Evolutionary conservation across 2,113 vertebrate genomes (phyloP).

Genomic region (Hyperopisus bebe): DNA sequence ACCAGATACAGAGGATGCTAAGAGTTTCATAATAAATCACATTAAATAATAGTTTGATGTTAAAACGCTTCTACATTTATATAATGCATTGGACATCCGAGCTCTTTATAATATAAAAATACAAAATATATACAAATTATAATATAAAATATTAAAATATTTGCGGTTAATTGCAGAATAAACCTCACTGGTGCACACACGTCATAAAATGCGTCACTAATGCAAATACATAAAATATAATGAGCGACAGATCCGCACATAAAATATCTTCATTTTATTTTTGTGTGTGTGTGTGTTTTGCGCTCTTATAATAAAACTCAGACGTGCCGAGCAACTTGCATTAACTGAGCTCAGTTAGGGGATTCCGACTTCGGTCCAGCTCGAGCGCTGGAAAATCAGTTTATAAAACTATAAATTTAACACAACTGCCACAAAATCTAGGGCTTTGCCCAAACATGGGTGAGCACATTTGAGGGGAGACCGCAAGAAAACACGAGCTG

Average conservation of each 20-base stretch:
- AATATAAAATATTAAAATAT: background rate
- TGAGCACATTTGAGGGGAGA: background rate
- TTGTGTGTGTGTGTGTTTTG: background rate
- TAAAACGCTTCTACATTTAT: background rate
- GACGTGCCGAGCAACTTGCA: slow-evolving; percentile 1
- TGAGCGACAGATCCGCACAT: background rate
- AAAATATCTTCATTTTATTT: background rate
- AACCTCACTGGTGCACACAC: background rate
- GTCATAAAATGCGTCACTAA: slow-evolving; percentile 1
- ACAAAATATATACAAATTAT: background rate
- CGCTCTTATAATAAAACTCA: background rate
- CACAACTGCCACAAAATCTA: slow-evolving; percentile 2
- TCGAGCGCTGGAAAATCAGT: slow-evolving; percentile 22
- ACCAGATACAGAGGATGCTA: background rate
- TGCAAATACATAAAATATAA: background rate
- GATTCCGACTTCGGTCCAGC: background rate
- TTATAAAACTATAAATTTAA: slow-evolving; percentile 24
- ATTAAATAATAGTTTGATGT: background rate
- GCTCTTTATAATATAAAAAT: background rate
- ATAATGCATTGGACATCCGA: background rate
- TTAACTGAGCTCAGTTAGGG: background rate
- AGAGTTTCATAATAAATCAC: background rate
- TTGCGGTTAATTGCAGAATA: background rate
- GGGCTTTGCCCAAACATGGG: background rate
- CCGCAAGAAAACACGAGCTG: background rate